A percentile compares a stretch with the other conserved stretches of the same genome.
phyloP scores from a whole-genome alignment of 2,797 vertebrate species.

The Pseudomugil gertrudae region DNA sequence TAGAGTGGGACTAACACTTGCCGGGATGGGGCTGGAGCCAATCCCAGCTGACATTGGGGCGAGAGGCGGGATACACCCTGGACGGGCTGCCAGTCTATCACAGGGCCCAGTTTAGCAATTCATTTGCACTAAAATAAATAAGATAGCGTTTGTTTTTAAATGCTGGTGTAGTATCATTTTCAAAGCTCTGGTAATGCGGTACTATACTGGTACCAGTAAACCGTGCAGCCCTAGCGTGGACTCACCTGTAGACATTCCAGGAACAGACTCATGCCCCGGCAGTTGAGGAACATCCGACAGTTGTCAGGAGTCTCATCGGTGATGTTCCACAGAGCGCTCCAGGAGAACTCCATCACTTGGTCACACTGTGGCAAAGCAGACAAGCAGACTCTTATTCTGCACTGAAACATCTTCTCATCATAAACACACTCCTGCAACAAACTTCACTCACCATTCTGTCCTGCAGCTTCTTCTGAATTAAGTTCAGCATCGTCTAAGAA shows the following conservation, averaged over 20 bases:
- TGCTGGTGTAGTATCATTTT: too few species aligned
- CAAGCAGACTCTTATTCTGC: not conserved
- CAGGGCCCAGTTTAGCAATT: too few species aligned
- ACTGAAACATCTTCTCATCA: not conserved
- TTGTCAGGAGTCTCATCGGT: slow-evolving; percentile 98
- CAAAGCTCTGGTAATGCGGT: too few species aligned
- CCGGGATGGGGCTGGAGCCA: too few species aligned
- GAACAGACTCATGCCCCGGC: slow-evolving; percentile 95
- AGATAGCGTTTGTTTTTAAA: too few species aligned
- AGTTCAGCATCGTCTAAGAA: slow-evolving; percentile 93
- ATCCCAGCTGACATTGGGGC: too few species aligned
- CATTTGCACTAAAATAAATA: too few species aligned
- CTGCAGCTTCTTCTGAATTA: slow-evolving; percentile 96
- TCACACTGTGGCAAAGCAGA: slow-evolving; percentile 84
- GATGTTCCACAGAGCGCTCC: slow-evolving; percentile 99
- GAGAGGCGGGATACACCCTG: too few species aligned
- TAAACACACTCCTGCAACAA: too few species aligned
- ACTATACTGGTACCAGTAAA: too few species aligned
- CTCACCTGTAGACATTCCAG: slow-evolving; percentile 93
- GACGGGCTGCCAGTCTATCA: too few species aligned
- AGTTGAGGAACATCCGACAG: slow-evolving; percentile 98
- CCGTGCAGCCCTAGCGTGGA: not conserved
- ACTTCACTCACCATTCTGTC: slow-evolving; percentile 89
- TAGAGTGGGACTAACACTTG: too few species aligned
- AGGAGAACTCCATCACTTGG: slow-evolving; percentile 99